Evolutionary conservation across 2,113 vertebrate genomes (phyloP).

Genomic region (Ibidorhyncha struthersii): DNA sequence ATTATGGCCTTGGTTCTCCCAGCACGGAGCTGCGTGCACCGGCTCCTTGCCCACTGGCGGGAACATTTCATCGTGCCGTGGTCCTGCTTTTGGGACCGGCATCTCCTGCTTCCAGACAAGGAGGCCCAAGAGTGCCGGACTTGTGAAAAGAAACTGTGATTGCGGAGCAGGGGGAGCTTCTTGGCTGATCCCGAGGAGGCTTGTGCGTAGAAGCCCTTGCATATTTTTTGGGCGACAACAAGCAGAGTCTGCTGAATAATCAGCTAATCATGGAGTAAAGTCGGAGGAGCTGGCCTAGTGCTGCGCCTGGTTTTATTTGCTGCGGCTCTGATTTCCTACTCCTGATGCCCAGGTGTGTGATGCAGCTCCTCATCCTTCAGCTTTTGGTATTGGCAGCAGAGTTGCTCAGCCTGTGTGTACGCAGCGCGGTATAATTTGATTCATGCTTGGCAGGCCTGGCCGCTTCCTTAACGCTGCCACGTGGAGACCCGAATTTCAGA

Average conservation of each 20-base stretch:
- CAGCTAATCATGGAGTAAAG: background rate
- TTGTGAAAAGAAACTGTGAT: background rate
- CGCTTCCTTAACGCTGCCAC: background rate
- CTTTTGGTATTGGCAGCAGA: background rate
- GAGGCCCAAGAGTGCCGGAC: accelerated
- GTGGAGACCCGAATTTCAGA: background rate
- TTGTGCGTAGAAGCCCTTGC: background rate
- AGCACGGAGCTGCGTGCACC: accelerated
- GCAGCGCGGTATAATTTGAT: background rate
- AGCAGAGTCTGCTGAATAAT: slow-evolving; percentile 6
- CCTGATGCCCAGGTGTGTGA: slow-evolving; percentile 8
- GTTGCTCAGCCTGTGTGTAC: background rate
- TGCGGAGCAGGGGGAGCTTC: background rate
- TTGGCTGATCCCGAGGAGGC: background rate
- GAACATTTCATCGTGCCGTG: accelerated
- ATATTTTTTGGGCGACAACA: slow-evolving; percentile 24
- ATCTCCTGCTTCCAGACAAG: background rate
- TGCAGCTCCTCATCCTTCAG: background rate
- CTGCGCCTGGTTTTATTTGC: background rate
- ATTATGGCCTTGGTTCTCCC: background rate
- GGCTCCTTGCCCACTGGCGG: accelerated
- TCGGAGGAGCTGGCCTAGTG: background rate
- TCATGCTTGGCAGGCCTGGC: background rate
- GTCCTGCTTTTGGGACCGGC: background rate
- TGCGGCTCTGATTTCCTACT: slow-evolving; percentile 19